Base-by-base conservation (phyloP, 2,888 invertebrate genomes). In the Julus scanicus region DNA sequence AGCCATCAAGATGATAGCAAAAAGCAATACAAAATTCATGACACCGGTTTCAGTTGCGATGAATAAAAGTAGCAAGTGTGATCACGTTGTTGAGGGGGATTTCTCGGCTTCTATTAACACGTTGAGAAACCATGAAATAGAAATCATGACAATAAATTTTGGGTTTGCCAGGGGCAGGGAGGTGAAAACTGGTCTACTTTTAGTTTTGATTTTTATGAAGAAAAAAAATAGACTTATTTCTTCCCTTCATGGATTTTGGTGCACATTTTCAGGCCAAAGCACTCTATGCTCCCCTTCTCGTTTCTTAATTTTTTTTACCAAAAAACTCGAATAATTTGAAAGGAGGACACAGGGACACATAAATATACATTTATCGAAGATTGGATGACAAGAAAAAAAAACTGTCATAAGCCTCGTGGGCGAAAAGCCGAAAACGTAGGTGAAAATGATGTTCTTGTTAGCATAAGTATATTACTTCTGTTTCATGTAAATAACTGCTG, bases 1-100 rank as follows among this genome's bases (percentile, higher is more conserved):
- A 84, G 84, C 48, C 84, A 84, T 84, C 84, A 84, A 84, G 84
- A 84, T 84, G 84, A 29, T 37, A 20, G 84, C 71, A n/a, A 71
- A 71, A 63, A 71, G 71, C 29, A n/a, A 71, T 71, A 71, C 29
- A 71, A 71, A 71, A 71, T 71, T 71, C 71, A 71, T 71, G 71
- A 71, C 71, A 29, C 20, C 20, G 13, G 29, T 71, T 71, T 71
- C n/a, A 71, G 57, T 5, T 57, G n/a, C n/a, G 57, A 57, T 57
- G 53, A 53, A n/a, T 63, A 63, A 63, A 63, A 71, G 29, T 71
- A 71, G 29, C 63, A 9, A 71, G 71, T 71, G 71, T 71, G 71
- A 71, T 71, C 20, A 71, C 71, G 8, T 8, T 29, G 20, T n/a
- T 29, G 71, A 29, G 71, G 29, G 71, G 13, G 20, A 63, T 63